Percentiles rank a stretch among this genome's conserved stretches.
phyloP scores from a whole-genome alignment of 1,140 invertebrate species.

The Mycetomoellerius zeteki region DNA sequence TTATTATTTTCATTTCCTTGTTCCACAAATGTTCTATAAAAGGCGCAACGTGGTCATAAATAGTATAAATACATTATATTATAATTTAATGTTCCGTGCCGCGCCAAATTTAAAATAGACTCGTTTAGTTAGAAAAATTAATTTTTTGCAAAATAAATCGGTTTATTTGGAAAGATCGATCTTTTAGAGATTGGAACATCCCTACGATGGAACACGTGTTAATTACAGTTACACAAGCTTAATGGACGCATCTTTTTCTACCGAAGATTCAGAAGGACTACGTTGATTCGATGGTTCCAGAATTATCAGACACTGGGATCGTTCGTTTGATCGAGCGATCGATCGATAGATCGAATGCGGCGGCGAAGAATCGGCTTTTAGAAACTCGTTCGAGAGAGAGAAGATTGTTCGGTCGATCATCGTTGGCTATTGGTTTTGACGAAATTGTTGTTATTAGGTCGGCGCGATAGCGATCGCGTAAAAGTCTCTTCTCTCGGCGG shows the following conservation, averaged over 20 bases:
- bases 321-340: background rate
- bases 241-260: background rate
- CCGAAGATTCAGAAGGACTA: background rate
- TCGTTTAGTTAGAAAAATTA: too few species aligned
- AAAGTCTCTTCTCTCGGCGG: constrained; percentile 56
- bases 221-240: background rate
- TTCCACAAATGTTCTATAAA: background rate
- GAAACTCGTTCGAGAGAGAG: constrained; percentile 45
- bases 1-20: background rate
- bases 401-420: constrained; percentile 67
- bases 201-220: background rate
- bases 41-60: background rate
- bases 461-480: constrained; percentile 72
- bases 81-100: too few species aligned
- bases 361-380: constrained; percentile 43
- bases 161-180: too few species aligned
- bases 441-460: constrained; percentile 79
- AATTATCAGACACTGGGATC: constrained; percentile 17
- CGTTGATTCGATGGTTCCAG: background rate
- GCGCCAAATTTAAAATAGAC: too few species aligned
- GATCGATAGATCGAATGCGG: constrained; percentile 20
- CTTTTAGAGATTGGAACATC: too few species aligned
- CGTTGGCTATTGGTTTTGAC: constrained; percentile 75
- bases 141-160: too few species aligned
- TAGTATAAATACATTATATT: too few species aligned